Base-by-base conservation (phyloP, 2,888 invertebrate genomes). In the Lymantria dispar region DNA sequence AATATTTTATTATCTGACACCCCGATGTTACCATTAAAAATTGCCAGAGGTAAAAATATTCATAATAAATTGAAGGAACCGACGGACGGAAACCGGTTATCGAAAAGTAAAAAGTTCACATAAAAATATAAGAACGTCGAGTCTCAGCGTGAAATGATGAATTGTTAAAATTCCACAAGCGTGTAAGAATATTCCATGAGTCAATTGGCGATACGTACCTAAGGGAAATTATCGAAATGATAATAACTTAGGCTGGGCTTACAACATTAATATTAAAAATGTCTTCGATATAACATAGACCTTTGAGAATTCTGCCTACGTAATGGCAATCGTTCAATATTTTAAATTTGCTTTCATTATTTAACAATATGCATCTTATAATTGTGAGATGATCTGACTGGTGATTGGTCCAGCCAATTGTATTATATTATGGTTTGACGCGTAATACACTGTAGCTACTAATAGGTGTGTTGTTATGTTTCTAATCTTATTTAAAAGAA, bases 191-290 rank as follows among this genome's bases (percentile, higher is more conserved):
- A 38, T 79, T 78, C 72, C 70, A 72, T 74, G 76, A 80, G 79
- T 80, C 78, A 78, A 79, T 80, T 77, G 65, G 52, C 75, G 69
- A 76, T 79, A 74, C 74, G 76, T 76, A 74, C 82, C 84, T 75
- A 66, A 56, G 84, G 83, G 84, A 83, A 83, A 82, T 83, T 83
- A 82, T 79, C 63, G 69, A 64, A 69, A 76, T 69, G 68, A 53
- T 64, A 70, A 72, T 73, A 65, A 68, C 55, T 50, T 54, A 54
- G 54, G 60, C 48, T 66, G 62, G 56, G 62, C 60, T 56, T 48
- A 52, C 55, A 50, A 56, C 52, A 52, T 61, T 64, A 54, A 62
- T 68, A 62, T 61, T 64, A 57, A 57, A 61, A 65, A 62, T 64
- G 60, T 70, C 66, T 72, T 58, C 54, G 50, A 60, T 56, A 67